Evolutionary conservation across 2,888 invertebrate species (phyloP).

Genomic region (Heliconius ismenius): DNA sequence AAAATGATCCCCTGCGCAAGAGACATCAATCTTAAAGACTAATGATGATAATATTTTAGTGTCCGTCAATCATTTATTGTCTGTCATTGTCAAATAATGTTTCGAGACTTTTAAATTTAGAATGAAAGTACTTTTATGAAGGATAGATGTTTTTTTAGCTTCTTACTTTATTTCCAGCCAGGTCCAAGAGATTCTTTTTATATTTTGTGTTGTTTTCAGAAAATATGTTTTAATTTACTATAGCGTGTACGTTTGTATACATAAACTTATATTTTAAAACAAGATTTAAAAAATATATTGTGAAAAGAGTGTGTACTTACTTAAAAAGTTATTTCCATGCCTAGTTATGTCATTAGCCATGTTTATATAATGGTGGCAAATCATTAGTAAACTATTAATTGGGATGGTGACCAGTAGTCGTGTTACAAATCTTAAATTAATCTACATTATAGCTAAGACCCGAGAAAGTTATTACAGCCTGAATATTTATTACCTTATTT

Average conservation of each 20-base stretch:
- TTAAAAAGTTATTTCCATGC: neutral
- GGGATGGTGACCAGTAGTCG: neutral
- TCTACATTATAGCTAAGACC: neutral
- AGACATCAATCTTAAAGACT: conserved; percentile 38
- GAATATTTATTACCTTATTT: conserved; percentile 19
- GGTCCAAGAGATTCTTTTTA: neutral
- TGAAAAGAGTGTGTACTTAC: neutral
- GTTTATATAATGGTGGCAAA: neutral
- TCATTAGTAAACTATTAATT: neutral
- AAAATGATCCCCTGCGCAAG: conserved; percentile 23
- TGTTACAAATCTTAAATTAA: conserved; percentile 5
- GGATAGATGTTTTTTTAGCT: neutral
- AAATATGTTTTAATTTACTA: too few species aligned
- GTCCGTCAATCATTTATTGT: conserved; percentile 24
- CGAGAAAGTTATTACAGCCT: neutral
- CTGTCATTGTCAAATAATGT: conserved; percentile 24
- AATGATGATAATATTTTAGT: conserved; percentile 37
- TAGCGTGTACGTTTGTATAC: too few species aligned
- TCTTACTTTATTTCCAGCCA: neutral
- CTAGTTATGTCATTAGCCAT: neutral
- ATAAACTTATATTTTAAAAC: neutral
- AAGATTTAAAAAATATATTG: neutral
- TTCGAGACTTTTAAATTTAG: neutral
- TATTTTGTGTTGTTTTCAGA: neutral
- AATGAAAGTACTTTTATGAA: neutral